Base-by-base conservation (phyloP, 92 coral and sea anemone species). In the Chrysogorgia sp. region DNA sequence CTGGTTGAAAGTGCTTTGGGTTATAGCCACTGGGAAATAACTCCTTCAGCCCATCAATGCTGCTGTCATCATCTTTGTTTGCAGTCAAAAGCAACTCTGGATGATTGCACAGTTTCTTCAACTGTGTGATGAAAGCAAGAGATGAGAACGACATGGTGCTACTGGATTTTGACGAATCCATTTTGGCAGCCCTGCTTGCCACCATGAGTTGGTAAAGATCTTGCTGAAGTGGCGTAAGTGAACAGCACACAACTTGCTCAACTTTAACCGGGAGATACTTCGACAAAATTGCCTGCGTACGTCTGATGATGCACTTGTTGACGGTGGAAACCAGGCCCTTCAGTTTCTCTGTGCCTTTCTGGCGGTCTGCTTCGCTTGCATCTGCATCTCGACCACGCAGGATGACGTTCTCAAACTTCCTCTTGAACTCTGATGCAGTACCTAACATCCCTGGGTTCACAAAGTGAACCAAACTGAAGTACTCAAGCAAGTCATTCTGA, bases 311-410 rank as follows among this genome's bases (percentile, higher is more conserved):
- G 58, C 98, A 93, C 82, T 91, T 91, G 87, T 91, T 93, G 26
- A 93, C 98, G 53, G 89, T 22, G 7, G 91, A 87, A 22, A 91
- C 96, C 52, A 93, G 85, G 91, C 91, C 98, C 7, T 80, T 35
- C 19, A 93, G 77, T 75, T 89, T 91, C 67, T 93, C 96, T 10
- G 93, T 74, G 19, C 98, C 98, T 74, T 75, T 94, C 77, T 91
- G 81, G 67, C 92, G 98, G 15, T 89, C 96, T 7, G 92, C 87
- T 15, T 93, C 98, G 10, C 96, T 83, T 2, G 98, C 98, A 67
- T 91, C 98, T 0, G 98, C 98, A 62, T 94, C 98, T 52, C 98
- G 85, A 30, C 98, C 98, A 71, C 98, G 82, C 32, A 91, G 77
- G 64, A 94, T 94, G 0, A 96, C 92, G 34, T 82, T 92, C 84